Evolutionary conservation across 2,797 vertebrate species (phyloP).

Genomic region (Leptodactylus fallax): DNA sequence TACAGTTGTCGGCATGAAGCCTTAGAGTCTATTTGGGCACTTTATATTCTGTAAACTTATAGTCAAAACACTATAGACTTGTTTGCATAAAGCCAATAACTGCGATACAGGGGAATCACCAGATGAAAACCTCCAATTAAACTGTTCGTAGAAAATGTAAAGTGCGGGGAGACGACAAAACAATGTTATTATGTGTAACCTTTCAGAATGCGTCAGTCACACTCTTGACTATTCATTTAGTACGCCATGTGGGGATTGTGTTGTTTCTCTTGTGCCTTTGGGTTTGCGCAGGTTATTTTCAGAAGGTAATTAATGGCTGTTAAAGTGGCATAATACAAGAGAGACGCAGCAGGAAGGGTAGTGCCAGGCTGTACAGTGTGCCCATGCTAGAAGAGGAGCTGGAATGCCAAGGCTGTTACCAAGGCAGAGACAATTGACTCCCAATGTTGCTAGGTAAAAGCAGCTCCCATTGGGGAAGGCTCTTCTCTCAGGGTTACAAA

Average conservation of each 20-base stretch:
- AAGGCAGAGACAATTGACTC: slow-evolving; percentile 20
- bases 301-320: slow-evolving; percentile 41
- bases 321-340: slow-evolving; percentile 18
- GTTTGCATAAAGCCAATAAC: background rate
- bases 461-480: background rate
- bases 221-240: slow-evolving; percentile 6
- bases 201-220: background rate
- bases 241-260: background rate
- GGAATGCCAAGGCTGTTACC: slow-evolving; percentile 14
- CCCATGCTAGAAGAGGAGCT: slow-evolving; percentile 30
- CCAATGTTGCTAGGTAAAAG: slow-evolving; percentile 27
- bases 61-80: too few relatives aligned
- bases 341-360: slow-evolving; percentile 29
- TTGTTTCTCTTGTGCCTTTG: background rate
- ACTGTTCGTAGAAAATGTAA: background rate
- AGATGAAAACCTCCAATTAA: background rate
- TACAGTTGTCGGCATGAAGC: too few relatives aligned
- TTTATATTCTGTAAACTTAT: too few relatives aligned
- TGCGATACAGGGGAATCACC: background rate
- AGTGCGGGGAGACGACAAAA: background rate
- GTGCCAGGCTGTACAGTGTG: background rate
- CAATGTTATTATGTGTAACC: background rate
- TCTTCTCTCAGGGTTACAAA: background rate
- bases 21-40: too few relatives aligned
- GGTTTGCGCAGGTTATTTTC: slow-evolving; percentile 1